A percentile compares a stretch with the other conserved stretches of the same genome.
These are phyloP conservation scores for Mechanitis mazaeus DNA, from an alignment of 2,888 invertebrate genomes.

Conservation along the genomic window DNA sequence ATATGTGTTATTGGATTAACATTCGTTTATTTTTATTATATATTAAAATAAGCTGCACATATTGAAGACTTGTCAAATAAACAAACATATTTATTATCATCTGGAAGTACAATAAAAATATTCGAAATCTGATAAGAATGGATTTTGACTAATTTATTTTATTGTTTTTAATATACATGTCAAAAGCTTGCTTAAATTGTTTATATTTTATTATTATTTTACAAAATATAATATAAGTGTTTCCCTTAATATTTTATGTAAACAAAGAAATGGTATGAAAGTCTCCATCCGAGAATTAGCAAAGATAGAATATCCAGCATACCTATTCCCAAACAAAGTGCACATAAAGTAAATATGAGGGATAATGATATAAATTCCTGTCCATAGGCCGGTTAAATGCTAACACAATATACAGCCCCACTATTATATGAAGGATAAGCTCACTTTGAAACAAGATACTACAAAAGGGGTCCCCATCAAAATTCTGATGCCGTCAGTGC, in stretches of 20 bases:
- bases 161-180: background rate
- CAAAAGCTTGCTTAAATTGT: background rate
- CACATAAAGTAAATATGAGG: slow-evolving; percentile 24
- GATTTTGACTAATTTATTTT: background rate
- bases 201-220: background rate
- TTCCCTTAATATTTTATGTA: background rate
- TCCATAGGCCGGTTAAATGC: slow-evolving; percentile 22
- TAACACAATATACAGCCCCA: slow-evolving; percentile 35
- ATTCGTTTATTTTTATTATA: background rate
- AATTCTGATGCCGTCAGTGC: slow-evolving; percentile 61
- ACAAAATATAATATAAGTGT: background rate
- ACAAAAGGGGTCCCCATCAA: slow-evolving; percentile 69
- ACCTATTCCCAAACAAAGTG: slow-evolving; percentile 21
- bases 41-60: background rate
- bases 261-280: background rate
- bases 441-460: slow-evolving; percentile 71
- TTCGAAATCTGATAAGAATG: background rate
- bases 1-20: slow-evolving; percentile 1
- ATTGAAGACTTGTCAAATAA: background rate
- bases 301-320: slow-evolving; percentile 23
- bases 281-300: slow-evolving; percentile 11
- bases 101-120: background rate
- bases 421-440: slow-evolving; percentile 65
- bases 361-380: slow-evolving; percentile 29
- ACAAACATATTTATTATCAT: slow-evolving; percentile 5